phyloP scores from a whole-genome alignment of 2,797 vertebrate genomes.

The Notolepis coatsorum region DNA sequence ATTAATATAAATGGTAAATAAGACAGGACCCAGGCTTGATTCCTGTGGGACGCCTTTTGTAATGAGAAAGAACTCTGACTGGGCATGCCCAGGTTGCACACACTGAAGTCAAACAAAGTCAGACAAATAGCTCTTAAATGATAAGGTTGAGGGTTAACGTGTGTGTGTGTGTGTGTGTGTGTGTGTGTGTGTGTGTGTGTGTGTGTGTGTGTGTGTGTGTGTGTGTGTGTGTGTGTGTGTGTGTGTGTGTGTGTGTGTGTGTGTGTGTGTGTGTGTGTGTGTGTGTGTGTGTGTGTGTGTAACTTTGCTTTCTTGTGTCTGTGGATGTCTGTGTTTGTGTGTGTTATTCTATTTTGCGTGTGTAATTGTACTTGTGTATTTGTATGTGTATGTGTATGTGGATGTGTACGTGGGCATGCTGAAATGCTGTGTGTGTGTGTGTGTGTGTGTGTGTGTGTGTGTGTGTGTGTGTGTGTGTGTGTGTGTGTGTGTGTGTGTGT shows the following conservation, averaged over 20 bases:
- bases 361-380: conserved; percentile 34
- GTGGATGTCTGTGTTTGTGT: not conserved
- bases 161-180: not conserved
- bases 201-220: conserved; percentile 34
- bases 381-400: not conserved
- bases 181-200: conserved; percentile 22
- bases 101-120: too few relatives aligned
- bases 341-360: conserved; percentile 24
- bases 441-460: too few relatives aligned
- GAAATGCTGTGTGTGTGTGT: too few relatives aligned
- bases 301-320: conserved; percentile 39
- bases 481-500: conserved; percentile 6
- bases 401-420: too few relatives aligned
- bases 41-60: too few relatives aligned
- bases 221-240: conserved; percentile 15
- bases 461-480: too few relatives aligned
- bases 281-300: conserved; percentile 28
- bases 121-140: too few relatives aligned
- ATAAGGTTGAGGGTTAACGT: too few relatives aligned
- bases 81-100: too few relatives aligned
- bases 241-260: conserved; percentile 5
- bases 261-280: not conserved
- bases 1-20: too few relatives aligned
- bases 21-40: too few relatives aligned
- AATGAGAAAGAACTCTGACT: too few relatives aligned